Conservation (phyloP, 2,113 vertebrate genomes). For the Natator depressus region DNA sequence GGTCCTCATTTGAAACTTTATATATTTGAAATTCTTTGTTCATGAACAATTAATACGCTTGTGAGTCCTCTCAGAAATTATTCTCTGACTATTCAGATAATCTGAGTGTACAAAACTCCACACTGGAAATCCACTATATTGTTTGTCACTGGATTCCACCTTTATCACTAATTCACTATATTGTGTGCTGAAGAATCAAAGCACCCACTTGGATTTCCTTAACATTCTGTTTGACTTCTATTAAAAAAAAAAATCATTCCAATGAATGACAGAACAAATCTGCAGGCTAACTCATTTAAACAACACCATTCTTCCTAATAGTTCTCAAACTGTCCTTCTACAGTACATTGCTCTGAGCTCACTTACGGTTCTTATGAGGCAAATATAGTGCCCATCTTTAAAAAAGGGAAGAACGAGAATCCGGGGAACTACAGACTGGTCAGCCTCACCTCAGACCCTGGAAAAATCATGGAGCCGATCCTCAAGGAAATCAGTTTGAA, state of each 20-base stretch:
- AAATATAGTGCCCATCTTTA: no score
- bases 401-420: no score
- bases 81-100: neutral
- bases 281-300: neutral
- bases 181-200: neutral
- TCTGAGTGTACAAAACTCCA: neutral
- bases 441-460: no score
- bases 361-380: neutral
- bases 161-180: neutral
- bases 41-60: neutral
- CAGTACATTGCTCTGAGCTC: neutral
- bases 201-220: neutral
- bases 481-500: no score
- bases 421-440: no score
- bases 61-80: neutral
- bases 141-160: neutral
- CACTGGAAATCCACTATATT: neutral
- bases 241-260: neutral
- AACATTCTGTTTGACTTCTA: neutral
- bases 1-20: neutral
- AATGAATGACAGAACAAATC: neutral
- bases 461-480: no score
- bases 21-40: neutral
- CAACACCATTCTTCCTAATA: rapidly evolving
- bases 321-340: neutral